A percentile compares a stretch with the other conserved stretches of the same genome.
phyloP scores from a whole-genome alignment of 2,797 vertebrate genomes.

The Chiloscyllium punctatum region DNA sequence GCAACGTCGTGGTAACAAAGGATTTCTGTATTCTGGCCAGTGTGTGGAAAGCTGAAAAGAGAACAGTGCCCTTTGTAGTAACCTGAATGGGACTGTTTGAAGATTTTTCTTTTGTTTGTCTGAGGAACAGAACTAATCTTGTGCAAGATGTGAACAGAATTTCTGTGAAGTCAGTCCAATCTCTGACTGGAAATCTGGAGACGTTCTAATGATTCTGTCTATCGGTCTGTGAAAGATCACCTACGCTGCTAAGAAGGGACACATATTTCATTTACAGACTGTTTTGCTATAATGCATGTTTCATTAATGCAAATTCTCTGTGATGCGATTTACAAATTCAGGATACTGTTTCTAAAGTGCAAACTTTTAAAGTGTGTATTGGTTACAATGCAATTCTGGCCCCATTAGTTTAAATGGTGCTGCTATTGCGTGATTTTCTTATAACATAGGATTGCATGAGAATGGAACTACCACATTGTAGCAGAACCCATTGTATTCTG shows the following conservation, averaged over 20 bases:
- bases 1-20: neutral
- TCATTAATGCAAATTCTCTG: too few species aligned
- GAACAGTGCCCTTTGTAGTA: neutral
- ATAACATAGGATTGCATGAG: too few species aligned
- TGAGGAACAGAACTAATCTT: neutral
- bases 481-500: too few species aligned
- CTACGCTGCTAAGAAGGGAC: neutral
- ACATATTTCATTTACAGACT: neutral
- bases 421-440: too few species aligned
- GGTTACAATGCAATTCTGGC: too few species aligned
- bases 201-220: neutral
- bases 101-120: neutral
- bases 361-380: too few species aligned
- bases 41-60: neutral
- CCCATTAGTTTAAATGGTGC: too few species aligned
- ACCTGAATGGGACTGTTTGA: constrained; percentile 12
- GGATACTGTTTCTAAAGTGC: too few species aligned
- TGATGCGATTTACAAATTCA: too few species aligned
- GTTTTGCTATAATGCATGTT: neutral
- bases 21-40: neutral
- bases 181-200: neutral
- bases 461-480: too few species aligned
- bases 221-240: neutral
- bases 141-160: neutral
- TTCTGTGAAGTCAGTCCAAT: neutral